Percentiles rank a stretch among this genome's conserved stretches.
Conservation (phyloP, 23 tunicate genomes). For the Halocynthia aurantium region DNA sequence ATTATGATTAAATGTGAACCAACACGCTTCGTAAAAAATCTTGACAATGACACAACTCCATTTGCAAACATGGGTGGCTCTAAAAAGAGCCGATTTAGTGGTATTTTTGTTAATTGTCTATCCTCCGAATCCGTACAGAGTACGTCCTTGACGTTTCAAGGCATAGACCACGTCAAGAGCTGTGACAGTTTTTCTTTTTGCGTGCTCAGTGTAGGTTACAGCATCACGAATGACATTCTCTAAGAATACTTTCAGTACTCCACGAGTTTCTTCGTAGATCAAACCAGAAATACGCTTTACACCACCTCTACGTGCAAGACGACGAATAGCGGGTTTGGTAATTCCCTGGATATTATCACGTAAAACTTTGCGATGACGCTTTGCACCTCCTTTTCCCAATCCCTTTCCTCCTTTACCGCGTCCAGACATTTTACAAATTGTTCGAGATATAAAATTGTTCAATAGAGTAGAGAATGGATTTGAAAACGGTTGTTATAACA, state of each 20-base stretch:
- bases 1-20: no score
- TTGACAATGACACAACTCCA: no score
- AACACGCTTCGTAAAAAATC: no score
- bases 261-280: conserved; percentile 37
- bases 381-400: conserved; percentile 46
- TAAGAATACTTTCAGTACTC: conserved; percentile 31
- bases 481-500: no score
- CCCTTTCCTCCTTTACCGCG: conserved; percentile 49
- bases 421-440: conserved; percentile 21
- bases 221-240: conserved; percentile 30
- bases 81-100: conserved; percentile 20
- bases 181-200: conserved; percentile 29
- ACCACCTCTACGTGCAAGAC: conserved; percentile 25
- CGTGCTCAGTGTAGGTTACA: conserved; percentile 58
- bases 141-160: conserved; percentile 31
- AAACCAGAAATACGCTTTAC: conserved; percentile 45
- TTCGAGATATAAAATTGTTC: no score
- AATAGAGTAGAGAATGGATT: no score
- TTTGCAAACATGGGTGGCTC: not conserved
- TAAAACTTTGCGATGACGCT: conserved; percentile 36
- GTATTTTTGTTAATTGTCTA: not conserved
- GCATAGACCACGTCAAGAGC: conserved; percentile 26
- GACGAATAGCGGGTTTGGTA: conserved; percentile 24
- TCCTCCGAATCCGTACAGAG: conserved; percentile 44
- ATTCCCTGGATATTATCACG: conserved; percentile 48